Evolutionary conservation across 2,113 vertebrate species (phyloP).

Genomic region (Rhodinocichla rosea): DNA sequence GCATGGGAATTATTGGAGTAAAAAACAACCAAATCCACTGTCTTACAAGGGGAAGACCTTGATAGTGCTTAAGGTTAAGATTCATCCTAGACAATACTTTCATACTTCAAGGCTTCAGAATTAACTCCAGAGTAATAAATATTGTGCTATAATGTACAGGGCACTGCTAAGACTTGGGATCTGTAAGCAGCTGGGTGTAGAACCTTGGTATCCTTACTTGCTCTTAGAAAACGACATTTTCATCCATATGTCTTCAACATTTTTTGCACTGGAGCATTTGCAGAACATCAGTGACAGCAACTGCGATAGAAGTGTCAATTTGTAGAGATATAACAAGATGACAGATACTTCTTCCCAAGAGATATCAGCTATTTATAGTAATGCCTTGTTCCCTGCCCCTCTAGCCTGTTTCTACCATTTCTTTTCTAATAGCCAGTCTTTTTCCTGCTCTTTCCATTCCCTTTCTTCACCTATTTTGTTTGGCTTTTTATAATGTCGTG

Average conservation of each 20-base stretch:
- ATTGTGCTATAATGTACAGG: neutral
- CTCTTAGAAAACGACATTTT: neutral
- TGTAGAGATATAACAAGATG: slow-evolving; percentile 15
- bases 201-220: neutral
- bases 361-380: neutral
- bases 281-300: slow-evolving; percentile 28
- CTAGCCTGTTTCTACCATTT: neutral
- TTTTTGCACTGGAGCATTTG: slow-evolving; percentile 18
- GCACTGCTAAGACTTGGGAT: neutral
- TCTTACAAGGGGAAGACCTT: neutral
- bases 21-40: neutral
- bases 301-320: slow-evolving; percentile 37
- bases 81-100: neutral
- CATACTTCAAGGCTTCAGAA: neutral
- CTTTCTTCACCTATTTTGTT: neutral
- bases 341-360: slow-evolving; percentile 30
- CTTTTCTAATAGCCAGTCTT: neutral
- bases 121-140: neutral
- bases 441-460: neutral
- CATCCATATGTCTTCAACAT: neutral
- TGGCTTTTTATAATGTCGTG: neutral
- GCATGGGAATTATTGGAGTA: neutral
- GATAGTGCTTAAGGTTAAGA: neutral
- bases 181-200: neutral
- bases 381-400: neutral